These are phyloP conservation scores for Mactromeris polynyma DNA, from an alignment of 2,888 invertebrate genomes.

Conservation along the genomic window DNA sequence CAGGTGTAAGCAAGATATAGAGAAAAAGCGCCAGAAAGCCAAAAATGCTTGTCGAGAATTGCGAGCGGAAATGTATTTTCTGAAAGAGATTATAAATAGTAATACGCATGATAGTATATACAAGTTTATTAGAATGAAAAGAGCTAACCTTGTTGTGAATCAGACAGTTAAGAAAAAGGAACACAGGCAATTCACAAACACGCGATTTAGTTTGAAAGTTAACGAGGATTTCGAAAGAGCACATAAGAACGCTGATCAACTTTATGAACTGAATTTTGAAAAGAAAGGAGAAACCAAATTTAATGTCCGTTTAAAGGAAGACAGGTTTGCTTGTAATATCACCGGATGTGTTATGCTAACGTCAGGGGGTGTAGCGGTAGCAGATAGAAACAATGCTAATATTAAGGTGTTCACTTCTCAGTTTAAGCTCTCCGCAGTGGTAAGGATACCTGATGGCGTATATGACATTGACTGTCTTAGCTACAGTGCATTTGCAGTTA, in stretches of 20 bases:
- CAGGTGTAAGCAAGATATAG: slow-evolving; percentile 56
- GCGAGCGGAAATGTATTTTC: slow-evolving; percentile 58
- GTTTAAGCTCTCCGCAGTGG: slow-evolving; percentile 34
- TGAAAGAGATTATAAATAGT: slow-evolving; percentile 56
- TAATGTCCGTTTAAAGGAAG: slow-evolving; percentile 59
- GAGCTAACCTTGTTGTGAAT: slow-evolving; percentile 30
- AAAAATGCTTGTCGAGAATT: slow-evolving; percentile 46
- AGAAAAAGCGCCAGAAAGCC: slow-evolving; percentile 49
- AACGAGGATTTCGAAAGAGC: slow-evolving; percentile 45
- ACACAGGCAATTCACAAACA: slow-evolving; percentile 52
- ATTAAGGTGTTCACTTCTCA: slow-evolving; percentile 53
- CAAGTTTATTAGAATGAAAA: slow-evolving; percentile 57
- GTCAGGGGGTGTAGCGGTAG: slow-evolving; percentile 47
- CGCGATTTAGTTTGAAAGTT: slow-evolving; percentile 52
- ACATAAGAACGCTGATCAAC: slow-evolving; percentile 43
- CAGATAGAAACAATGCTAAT: slow-evolving; percentile 58
- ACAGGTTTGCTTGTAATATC: slow-evolving; percentile 47
- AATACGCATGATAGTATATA: slow-evolving; percentile 48
- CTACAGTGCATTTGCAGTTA: slow-evolving; percentile 43
- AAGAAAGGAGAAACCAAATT: slow-evolving; percentile 60
- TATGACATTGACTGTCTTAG: slow-evolving; percentile 45
- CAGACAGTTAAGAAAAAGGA: slow-evolving; percentile 32
- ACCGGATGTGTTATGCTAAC: slow-evolving; percentile 55
- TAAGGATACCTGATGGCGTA: slow-evolving; percentile 41
- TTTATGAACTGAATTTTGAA: slow-evolving; percentile 60